Evolutionary conservation across 2,797 vertebrate genomes (phyloP), one percentile per base, ranked within the genome.

Genomic region (Sebastes melanostomus): DNA sequence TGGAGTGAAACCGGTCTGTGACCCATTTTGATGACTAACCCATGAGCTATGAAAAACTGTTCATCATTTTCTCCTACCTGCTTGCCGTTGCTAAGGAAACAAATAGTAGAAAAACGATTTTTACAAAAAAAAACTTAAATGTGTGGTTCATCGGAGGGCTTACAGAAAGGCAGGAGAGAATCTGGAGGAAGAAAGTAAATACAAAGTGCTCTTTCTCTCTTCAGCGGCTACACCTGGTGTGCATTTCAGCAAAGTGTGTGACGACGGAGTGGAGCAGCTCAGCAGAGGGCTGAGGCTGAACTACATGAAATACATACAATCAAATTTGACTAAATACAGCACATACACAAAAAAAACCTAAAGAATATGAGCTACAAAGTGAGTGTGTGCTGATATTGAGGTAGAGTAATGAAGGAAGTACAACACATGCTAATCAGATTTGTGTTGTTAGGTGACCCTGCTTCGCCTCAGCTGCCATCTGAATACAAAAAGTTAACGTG

Each of bases 351-450:
- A 46, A 8, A 11, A 18, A 30, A 16, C 7, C 7, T n/a, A 14
- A 6, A 54, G 34, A 56, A n/a, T 6, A 62, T 22, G 1, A 22
- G 34, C 24, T 8, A 18, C 60, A 58, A 11, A 8, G 13, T 38
- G 67, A 63, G 18, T 61, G 32, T 59, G n/a, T 59, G 52, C 32
- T 63, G 29, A 61, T 29, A 30, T 7, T 67, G 72, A 77, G 10
- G 30, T 1, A 20, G 18, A 2, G 16, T 83, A 70, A 80, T 69
- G 46, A 78, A 71, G 50, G 20, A 68, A 12, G 66, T 52, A 42
- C 68, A 67, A 86, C 77, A 82, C 78, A 12, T 32, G 29, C 34
- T 78, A 67, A 85, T 83, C 9, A 74, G 56, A 85, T 85, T 52
- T 20, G 38, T 50, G 46, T 46, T 46, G 16, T 18, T 46, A 66